Evolutionary conservation across 2,888 invertebrate species (phyloP).

Genomic region (Cyclophora punctaria): DNA sequence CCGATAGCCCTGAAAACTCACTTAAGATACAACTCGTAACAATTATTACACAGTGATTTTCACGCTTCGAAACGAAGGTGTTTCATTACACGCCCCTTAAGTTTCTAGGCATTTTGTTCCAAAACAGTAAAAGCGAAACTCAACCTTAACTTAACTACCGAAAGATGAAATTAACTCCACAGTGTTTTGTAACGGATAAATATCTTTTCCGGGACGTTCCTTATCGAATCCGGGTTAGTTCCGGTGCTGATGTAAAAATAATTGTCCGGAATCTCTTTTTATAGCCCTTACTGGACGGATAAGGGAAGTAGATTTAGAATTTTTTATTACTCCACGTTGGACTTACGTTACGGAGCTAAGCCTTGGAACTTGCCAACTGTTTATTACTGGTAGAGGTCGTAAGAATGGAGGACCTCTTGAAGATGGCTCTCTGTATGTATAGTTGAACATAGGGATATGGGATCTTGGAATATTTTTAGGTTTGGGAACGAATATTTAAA

Average conservation of each 20-base stretch:
- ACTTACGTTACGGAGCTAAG: conserved; percentile 37
- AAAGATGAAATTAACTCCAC: no score
- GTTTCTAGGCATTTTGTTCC: conserved; percentile 27
- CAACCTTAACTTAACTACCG: conserved; percentile 11
- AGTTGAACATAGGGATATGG: no score
- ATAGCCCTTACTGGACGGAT: conserved; percentile 30
- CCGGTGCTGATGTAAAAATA: conserved; percentile 54
- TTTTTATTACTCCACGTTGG: conserved; percentile 28
- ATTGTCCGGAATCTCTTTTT: conserved; percentile 42
- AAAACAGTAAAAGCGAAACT: conserved; percentile 4
- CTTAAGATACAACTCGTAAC: conserved; percentile 37
- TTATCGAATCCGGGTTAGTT: conserved; percentile 46
- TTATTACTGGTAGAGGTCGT: conserved; percentile 1
- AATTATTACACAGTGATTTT: conserved; percentile 58
- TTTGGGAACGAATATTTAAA: no score
- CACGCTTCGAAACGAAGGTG: conserved; percentile 45
- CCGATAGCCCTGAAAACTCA: no score
- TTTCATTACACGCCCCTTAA: conserved; percentile 46
- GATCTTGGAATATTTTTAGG: no score
- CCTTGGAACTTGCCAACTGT: conserved; percentile 20
- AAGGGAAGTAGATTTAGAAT: conserved; percentile 31
- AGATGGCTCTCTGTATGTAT: no score
- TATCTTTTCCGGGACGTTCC: conserved; percentile 49
- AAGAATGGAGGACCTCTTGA: no score
- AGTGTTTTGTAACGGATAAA: conserved; percentile 32